phyloP scores from a whole-genome alignment of 1,140 invertebrate genomes.

The Monochamus saltuarius region DNA sequence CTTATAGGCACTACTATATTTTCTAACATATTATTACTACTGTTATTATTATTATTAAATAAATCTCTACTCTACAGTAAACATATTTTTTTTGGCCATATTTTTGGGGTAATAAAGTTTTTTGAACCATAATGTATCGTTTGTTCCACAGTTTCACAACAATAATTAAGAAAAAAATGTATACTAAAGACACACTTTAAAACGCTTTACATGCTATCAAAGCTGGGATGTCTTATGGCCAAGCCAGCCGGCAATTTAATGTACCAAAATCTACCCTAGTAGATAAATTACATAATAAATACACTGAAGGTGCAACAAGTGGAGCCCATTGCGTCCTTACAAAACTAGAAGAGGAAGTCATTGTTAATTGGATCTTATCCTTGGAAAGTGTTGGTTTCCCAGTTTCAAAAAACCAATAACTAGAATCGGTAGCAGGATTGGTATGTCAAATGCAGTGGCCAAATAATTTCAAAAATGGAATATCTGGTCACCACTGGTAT shows the following conservation, averaged over 20 bases:
- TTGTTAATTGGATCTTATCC: not conserved
- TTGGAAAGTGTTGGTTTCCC: not conserved
- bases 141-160: too few species aligned
- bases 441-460: not conserved
- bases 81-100: too few species aligned
- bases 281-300: constrained; percentile 1
- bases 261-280: not conserved
- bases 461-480: not conserved
- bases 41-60: too few species aligned
- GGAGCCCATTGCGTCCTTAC: not conserved
- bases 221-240: not conserved
- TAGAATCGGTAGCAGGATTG: not conserved
- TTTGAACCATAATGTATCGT: too few species aligned
- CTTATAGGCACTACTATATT: too few species aligned
- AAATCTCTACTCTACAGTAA: too few species aligned
- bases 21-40: too few species aligned
- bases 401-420: not conserved
- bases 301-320: not conserved
- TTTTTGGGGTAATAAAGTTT: too few species aligned
- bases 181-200: not conserved
- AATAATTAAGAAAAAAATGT: not conserved
- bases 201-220: not conserved
- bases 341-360: not conserved
- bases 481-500: not conserved
- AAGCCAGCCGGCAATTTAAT: not conserved